Evolutionary conservation across 2,888 invertebrate genomes (phyloP), one percentile per base, ranked within the genome.

Genomic region (Cremastinae sp.): DNA sequence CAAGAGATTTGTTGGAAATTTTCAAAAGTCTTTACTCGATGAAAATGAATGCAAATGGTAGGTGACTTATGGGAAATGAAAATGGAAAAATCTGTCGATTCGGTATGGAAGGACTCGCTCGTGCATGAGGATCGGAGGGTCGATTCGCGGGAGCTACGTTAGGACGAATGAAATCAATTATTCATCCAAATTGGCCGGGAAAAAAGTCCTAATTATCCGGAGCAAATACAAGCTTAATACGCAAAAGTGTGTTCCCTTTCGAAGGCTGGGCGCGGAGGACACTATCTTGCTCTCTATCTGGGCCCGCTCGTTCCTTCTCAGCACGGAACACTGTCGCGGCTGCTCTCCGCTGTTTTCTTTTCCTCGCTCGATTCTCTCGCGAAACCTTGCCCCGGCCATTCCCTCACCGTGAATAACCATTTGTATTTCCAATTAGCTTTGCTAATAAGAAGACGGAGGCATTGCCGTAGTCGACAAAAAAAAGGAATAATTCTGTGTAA

Each of bases 351-450:
- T 65, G 69, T 74, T 74, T 80, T 78, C 74, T 74, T 62, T 71
- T 71, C 45, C 70, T 74, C 79, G 45, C 72, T 75, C 74, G 70
- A 51, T 68, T 74, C 74, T 79, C 84, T 84, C 82, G 79, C 75
- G 75, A 78, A 71, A 64, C 81, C 84, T 84, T 82, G 79, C 84
- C 81, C n/a, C 74, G 56, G 72, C 78, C 81, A 72, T 81, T 85
- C 85, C 86, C 82, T 84, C 84, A 86, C 88, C 86, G 85, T 89
- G 89, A 89, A 89, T 89, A 89, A 89, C 89, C 89, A 89, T 89
- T 89, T 89, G 88, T 89, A 89, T 89, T 89, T 89, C 88, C 89
- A 89, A 89, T 89, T 89, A 89, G 88, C 89, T 89, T 89, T 89
- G 88, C 89, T 89, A 89, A 89, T 89, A 89, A 89, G 89, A 89